Conservation (phyloP, 2,797 vertebrate species). For the Chelonia mydas region DNA sequence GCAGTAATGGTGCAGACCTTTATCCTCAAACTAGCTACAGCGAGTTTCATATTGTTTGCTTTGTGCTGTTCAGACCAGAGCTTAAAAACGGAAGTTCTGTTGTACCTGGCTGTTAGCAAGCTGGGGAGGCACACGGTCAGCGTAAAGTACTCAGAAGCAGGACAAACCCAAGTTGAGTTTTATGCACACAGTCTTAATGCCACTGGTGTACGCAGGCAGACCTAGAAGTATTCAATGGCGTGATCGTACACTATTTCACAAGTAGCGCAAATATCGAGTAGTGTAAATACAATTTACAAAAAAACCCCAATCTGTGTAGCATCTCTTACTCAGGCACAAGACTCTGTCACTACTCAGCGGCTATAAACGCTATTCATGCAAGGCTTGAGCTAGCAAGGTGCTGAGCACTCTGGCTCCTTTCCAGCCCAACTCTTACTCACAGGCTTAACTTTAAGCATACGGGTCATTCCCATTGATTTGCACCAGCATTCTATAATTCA, state of each 20-base stretch:
- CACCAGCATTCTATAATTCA: neutral
- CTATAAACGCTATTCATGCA: neutral
- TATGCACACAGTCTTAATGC: neutral
- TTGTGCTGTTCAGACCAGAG: neutral
- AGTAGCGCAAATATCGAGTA: neutral
- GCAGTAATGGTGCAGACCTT: neutral
- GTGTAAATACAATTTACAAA: no score
- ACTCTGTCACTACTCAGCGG: neutral
- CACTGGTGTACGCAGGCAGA: neutral
- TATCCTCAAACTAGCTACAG: neutral
- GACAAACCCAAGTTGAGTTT: neutral
- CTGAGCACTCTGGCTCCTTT: neutral
- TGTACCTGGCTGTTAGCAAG: neutral
- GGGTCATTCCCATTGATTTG: neutral
- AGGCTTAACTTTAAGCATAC: neutral
- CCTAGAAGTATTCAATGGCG: neutral
- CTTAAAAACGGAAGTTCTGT: neutral
- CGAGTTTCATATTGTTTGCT: neutral
- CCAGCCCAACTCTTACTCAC: neutral
- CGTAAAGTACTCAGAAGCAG: neutral
- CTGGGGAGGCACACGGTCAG: neutral
- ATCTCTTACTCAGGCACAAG: neutral
- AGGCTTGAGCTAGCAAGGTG: neutral
- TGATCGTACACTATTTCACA: neutral
- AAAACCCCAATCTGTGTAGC: no score